These are phyloP conservation scores for Steromphala cineraria DNA, from an alignment of 2,888 invertebrate genomes.

Conservation along the genomic window DNA sequence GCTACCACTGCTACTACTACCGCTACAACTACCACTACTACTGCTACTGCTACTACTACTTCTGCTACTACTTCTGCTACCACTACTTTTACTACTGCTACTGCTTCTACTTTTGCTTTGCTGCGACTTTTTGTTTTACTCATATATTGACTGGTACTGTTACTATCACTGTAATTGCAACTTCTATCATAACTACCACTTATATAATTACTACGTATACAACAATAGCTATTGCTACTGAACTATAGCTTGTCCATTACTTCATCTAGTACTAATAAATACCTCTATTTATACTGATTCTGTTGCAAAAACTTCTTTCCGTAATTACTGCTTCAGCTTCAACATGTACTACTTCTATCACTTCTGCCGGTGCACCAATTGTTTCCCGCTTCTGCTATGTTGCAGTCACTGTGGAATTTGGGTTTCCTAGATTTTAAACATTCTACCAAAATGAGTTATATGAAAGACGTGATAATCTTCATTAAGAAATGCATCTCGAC, in stretches of 20 bases:
- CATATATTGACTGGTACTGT: background rate
- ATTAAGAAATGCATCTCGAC: too few relatives aligned
- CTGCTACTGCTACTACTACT: conserved; percentile 13
- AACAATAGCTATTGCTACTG: background rate
- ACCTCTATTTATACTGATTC: too few relatives aligned
- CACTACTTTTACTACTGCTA: conserved; percentile 3
- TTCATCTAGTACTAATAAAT: too few relatives aligned
- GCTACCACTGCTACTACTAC: background rate
- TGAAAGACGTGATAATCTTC: too few relatives aligned
- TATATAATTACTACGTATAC: background rate
- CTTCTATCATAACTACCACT: background rate
- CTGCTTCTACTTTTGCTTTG: conserved; percentile 3
- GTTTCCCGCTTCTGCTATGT: too few relatives aligned
- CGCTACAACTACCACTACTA: background rate
- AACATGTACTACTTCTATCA: background rate
- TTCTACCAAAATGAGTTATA: too few relatives aligned
- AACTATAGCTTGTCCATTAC: too few relatives aligned
- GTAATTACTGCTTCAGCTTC: background rate
- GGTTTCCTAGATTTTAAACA: too few relatives aligned
- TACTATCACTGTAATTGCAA: background rate
- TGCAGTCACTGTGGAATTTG: too few relatives aligned
- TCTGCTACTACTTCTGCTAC: conserved; percentile 2
- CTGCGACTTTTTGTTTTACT: background rate
- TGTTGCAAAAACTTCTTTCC: too few relatives aligned
- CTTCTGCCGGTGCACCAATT: background rate